phyloP scores from a whole-genome alignment of 2,888 invertebrate genomes.

The Trisateles emortualis region DNA sequence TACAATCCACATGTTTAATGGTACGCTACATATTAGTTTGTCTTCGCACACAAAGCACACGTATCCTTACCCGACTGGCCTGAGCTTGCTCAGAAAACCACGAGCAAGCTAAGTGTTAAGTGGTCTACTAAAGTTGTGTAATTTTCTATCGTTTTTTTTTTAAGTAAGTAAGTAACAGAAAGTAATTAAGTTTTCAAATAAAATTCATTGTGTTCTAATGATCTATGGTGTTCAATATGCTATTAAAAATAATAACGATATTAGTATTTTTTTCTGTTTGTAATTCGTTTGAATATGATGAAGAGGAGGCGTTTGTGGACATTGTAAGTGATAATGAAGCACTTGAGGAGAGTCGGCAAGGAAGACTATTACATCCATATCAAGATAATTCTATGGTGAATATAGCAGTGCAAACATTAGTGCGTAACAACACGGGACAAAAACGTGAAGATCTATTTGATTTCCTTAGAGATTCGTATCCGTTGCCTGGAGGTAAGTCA shows the following conservation, averaged over 20 bases:
- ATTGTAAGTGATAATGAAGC: constrained; percentile 18
- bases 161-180: too few relatives aligned
- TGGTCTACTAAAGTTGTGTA: too few relatives aligned
- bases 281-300: constrained; percentile 14
- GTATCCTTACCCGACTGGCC: too few relatives aligned
- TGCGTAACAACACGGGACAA: constrained; percentile 47
- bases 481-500: constrained; percentile 70
- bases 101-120: too few relatives aligned
- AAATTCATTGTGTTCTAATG: too few relatives aligned
- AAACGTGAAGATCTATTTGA: constrained; percentile 61
- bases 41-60: too few relatives aligned
- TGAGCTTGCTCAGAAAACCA: too few relatives aligned
- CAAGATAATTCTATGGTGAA: constrained; percentile 59
- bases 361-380: constrained; percentile 49
- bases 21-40: too few relatives aligned
- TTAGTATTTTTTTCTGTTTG: constrained; percentile 18
- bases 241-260: constrained; percentile 19
- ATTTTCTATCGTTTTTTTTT: too few relatives aligned
- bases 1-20: too few relatives aligned
- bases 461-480: constrained; percentile 69
- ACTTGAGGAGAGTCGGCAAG: neutral
- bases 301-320: constrained; percentile 39
- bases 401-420: constrained; percentile 55
- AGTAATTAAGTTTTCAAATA: too few relatives aligned
- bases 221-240: constrained; percentile 24